Conservation (phyloP, 92 coral and sea anemone genomes). For the Epizoanthus ramosus region DNA sequence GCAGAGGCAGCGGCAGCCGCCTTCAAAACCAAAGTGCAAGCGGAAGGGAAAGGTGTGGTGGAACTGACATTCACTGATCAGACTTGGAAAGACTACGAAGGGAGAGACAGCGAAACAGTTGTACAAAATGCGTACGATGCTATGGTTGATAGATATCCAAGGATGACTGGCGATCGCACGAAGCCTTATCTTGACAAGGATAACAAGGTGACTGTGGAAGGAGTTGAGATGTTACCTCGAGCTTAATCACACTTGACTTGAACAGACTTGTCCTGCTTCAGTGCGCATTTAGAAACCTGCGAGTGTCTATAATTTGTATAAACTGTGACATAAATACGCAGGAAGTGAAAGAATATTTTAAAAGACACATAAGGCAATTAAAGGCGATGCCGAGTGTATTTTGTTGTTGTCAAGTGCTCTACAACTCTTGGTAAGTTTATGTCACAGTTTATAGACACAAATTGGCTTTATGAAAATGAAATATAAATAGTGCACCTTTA, state of each 20-base stretch:
- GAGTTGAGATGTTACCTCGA: constrained; percentile 30
- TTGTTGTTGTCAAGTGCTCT: too few relatives aligned
- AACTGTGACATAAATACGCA: too few relatives aligned
- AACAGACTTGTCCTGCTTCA: too few relatives aligned
- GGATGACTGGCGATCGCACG: constrained; percentile 84
- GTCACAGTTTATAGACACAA: too few relatives aligned
- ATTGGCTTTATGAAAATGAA: too few relatives aligned
- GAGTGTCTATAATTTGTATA: too few relatives aligned
- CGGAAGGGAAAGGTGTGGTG: constrained; percentile 75
- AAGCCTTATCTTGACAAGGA: constrained; percentile 66
- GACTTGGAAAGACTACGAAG: constrained; percentile 72
- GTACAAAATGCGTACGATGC: constrained; percentile 69
- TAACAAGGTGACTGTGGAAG: background rate
- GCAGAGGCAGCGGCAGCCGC: constrained; percentile 83
- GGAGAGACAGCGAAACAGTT: constrained; percentile 53
- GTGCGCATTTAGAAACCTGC: too few relatives aligned
- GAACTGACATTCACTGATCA: constrained; percentile 68
- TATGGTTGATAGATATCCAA: constrained; percentile 75
- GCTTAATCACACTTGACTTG: background rate
- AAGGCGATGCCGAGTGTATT: too few relatives aligned
- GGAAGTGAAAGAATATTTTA: too few relatives aligned
- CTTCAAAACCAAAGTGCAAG: constrained; percentile 73
- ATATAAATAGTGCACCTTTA: too few relatives aligned
- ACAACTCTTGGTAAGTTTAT: too few relatives aligned
- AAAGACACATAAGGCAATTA: too few relatives aligned